Conservation (phyloP, 2,113 vertebrate genomes). For the Petrocephalus zakoni region DNA sequence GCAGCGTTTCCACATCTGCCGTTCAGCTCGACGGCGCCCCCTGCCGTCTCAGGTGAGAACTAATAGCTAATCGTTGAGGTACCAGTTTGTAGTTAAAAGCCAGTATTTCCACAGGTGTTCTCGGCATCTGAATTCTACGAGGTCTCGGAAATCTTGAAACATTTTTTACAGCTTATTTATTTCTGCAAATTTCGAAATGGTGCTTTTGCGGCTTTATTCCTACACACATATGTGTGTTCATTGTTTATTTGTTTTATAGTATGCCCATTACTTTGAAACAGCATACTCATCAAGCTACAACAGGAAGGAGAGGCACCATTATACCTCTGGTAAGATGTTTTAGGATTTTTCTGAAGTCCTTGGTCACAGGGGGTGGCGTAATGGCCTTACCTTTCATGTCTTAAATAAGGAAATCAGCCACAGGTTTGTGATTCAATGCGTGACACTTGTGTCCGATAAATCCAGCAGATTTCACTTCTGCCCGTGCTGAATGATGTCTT, state of each 20-base stretch:
- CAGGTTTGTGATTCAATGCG: not conserved
- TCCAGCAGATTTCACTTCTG: not conserved
- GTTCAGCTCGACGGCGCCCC: constrained; percentile 46
- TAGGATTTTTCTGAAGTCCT: not conserved
- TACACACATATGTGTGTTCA: not conserved
- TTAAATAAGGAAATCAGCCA: not conserved
- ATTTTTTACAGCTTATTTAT: not conserved
- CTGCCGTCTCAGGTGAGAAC: constrained; percentile 57
- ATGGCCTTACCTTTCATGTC: no score
- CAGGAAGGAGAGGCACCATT: constrained; percentile 28
- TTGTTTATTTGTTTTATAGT: constrained; percentile 43
- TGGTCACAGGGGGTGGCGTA: not conserved
- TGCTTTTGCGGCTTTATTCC: not conserved
- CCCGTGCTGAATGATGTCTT: not conserved
- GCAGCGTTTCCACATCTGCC: constrained; percentile 45
- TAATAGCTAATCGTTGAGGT: not conserved
- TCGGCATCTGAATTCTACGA: no score
- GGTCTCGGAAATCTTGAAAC: not conserved
- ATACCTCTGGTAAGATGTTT: constrained; percentile 25
- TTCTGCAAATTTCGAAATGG: not conserved
- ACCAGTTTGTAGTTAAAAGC: not conserved
- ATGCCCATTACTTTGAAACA: constrained; percentile 57
- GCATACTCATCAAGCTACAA: constrained; percentile 45
- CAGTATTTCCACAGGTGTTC: no score
- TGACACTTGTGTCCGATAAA: not conserved